Evolutionary conservation across 1,140 invertebrate species (phyloP).

Genomic region (Apocrypta bakeri): DNA sequence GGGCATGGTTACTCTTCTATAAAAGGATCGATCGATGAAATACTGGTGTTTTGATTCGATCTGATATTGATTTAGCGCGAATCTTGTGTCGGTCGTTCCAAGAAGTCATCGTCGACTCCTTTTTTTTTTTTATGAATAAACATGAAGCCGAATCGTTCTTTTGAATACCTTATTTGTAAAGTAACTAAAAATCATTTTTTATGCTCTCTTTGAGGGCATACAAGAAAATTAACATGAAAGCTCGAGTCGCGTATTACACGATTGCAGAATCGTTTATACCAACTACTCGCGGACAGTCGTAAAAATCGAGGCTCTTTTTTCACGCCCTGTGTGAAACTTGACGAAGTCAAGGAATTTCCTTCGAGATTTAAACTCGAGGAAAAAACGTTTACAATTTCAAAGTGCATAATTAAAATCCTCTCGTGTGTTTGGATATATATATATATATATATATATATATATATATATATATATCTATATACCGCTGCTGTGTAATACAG

Average conservation of each 20-base stretch:
- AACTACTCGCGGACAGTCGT: background rate
- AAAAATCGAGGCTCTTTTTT: background rate
- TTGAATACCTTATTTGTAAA: background rate
- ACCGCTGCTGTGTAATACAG: background rate
- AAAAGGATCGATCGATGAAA: background rate
- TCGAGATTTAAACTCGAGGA: slow-evolving; percentile 16
- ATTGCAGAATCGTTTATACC: background rate
- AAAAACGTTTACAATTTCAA: slow-evolving; percentile 23
- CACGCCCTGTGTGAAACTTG: background rate
- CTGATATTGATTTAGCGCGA: slow-evolving; percentile 1
- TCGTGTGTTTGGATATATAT: background rate
- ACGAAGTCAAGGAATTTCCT: background rate
- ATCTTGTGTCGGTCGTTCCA: background rate
- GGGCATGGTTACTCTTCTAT: background rate
- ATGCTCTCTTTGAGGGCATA: background rate
- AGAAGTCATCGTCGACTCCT: background rate
- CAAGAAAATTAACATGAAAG: background rate
- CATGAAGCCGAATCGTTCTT: background rate
- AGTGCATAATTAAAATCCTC: slow-evolving; percentile 24
- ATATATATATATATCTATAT: no score
- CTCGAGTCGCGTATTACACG: background rate
- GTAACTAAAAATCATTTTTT: background rate
- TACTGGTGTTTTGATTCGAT: background rate
- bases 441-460: no score
- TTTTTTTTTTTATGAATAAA: slow-evolving; percentile 3